Conservation (phyloP, 1,140 invertebrate species). For the Trachymyrmex septentrionalis region DNA sequence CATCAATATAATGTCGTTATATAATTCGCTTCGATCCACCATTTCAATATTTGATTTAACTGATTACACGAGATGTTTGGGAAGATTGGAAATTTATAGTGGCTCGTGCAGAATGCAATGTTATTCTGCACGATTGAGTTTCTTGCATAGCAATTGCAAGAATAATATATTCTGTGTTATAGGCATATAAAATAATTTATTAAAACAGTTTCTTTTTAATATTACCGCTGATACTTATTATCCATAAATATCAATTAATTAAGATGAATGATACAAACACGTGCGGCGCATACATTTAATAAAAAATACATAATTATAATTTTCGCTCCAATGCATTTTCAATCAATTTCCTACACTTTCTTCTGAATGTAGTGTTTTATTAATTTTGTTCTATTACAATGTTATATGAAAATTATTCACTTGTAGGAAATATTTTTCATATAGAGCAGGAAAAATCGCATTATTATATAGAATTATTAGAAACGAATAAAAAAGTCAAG, state of each 20-base stretch:
- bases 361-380: background rate
- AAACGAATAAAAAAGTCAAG: background rate
- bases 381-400: background rate
- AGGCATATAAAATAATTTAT: background rate
- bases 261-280: background rate
- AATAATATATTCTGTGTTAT: slow-evolving; percentile 9
- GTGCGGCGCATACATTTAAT: background rate
- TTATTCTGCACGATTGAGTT: slow-evolving; percentile 22
- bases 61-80: slow-evolving; percentile 72
- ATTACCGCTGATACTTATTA: background rate
- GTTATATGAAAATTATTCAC: background rate
- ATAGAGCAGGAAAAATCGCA: background rate
- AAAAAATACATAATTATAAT: slow-evolving; percentile 11
- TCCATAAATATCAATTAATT: background rate
- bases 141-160: background rate
- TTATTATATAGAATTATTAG: background rate
- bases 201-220: background rate
- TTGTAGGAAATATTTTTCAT: slow-evolving; percentile 4
- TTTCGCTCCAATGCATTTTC: background rate
- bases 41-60: slow-evolving; percentile 77
- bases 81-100: slow-evolving; percentile 75
- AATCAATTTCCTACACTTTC: background rate
- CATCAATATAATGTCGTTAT: slow-evolving; percentile 62
- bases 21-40: slow-evolving; percentile 62
- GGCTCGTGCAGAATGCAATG: slow-evolving; percentile 10